A percentile compares a stretch with the other conserved stretches of the same genome.
phyloP scores from a whole-genome alignment of 2,888 invertebrate genomes.

The Pristionchus exspectatus region DNA sequence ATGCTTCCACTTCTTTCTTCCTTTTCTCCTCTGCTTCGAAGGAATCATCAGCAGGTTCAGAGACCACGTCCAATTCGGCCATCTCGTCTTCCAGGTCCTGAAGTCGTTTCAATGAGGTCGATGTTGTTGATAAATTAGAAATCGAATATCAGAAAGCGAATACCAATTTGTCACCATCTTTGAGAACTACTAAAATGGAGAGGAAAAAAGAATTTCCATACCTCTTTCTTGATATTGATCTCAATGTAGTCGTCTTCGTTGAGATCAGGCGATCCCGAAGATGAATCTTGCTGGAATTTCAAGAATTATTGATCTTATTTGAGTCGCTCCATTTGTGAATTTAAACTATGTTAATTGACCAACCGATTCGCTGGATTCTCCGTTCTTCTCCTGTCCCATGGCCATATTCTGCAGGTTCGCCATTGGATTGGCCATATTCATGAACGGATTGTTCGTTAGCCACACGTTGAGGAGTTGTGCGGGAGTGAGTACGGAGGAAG shows the following conservation, averaged over 20 bases:
- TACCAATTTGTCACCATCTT: no score
- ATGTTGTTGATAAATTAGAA: no score
- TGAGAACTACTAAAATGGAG: no score
- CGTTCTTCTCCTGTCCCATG: not conserved
- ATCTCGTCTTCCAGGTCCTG: conserved; percentile 38
- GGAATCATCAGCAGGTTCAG: not conserved
- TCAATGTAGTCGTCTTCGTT: conserved; percentile 53
- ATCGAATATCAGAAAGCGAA: no score
- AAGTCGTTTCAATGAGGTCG: no score
- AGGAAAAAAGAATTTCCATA: not conserved
- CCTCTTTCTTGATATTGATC: conserved; percentile 52
- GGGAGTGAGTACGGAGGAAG: conserved; percentile 20
- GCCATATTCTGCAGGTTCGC: not conserved
- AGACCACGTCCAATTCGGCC: conserved; percentile 6
- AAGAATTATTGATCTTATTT: not conserved
- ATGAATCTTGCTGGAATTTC: conserved; percentile 18
- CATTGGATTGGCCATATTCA: conserved; percentile 51
- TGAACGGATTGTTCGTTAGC: conserved; percentile 71
- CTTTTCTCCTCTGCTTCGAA: conserved; percentile 54
- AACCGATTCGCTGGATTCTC: conserved; percentile 29
- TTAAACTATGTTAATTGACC: not conserved
- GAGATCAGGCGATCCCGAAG: not conserved
- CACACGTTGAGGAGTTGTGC: conserved; percentile 58
- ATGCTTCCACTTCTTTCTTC: conserved; percentile 48
- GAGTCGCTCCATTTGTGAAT: no score